phyloP scores from a whole-genome alignment of 1,140 invertebrate genomes.

The Meloidogyne hapla region DNA sequence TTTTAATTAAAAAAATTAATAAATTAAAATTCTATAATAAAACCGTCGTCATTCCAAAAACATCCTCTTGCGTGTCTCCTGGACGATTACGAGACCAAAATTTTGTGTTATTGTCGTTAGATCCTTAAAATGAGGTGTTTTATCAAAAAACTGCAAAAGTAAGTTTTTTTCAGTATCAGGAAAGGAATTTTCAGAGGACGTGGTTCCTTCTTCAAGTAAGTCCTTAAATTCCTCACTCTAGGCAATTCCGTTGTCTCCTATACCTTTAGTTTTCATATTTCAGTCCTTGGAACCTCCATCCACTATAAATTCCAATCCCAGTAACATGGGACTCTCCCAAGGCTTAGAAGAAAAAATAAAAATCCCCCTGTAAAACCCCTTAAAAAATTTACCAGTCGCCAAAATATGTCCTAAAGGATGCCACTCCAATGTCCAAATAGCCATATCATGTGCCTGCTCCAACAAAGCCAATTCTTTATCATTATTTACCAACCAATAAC shows the following conservation, averaged over 20 bases:
- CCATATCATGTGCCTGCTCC: slow-evolving; percentile 93
- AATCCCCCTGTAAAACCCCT: no score
- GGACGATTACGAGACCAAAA: slow-evolving; percentile 99
- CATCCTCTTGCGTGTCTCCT: slow-evolving; percentile 95
- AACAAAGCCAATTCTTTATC: slow-evolving; percentile 85
- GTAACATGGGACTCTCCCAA: no score
- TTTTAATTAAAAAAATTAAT: neutral
- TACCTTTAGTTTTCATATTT: no score
- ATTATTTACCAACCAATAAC: slow-evolving; percentile 51
- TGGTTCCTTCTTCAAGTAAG: no score
- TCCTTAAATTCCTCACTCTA: no score
- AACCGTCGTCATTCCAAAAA: slow-evolving; percentile 65
- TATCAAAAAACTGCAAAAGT: neutral
- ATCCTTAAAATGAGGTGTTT: slow-evolving; percentile 35
- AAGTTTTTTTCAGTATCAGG: no score
- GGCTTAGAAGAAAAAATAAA: no score
- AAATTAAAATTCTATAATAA: neutral
- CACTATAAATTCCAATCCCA: no score
- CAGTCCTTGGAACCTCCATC: no score
- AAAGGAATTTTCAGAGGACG: no score
- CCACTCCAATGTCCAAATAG: slow-evolving; percentile 79
- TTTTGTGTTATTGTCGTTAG: slow-evolving; percentile 70
- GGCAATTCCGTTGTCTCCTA: no score
- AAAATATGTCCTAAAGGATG: slow-evolving; percentile 97
- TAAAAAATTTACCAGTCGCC: no score